Base-by-base conservation (phyloP, 2,797 vertebrate species). In the Parotocinclus haroldoi region DNA sequence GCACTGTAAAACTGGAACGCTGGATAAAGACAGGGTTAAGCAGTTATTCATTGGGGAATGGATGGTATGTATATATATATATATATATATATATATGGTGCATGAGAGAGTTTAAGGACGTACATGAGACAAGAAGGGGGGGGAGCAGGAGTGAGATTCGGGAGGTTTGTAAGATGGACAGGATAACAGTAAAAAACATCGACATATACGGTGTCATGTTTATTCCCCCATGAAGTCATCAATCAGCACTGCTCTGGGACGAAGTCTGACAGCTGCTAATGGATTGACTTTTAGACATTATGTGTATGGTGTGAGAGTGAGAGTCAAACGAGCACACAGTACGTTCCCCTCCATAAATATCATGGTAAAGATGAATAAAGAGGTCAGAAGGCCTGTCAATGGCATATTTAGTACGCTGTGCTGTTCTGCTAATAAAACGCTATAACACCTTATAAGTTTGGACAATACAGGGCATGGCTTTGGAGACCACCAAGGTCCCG, bases 171-270 rank as follows among this genome's bases (percentile, higher is more conserved):
- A 58, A 62, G 62, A 70, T 27, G 49, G 57, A 66, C 27, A 7
- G 16, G 51, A 19, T 73, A 66, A 77, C 56, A 77, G 69, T 57
- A 40, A 72, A 78, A 77, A 63, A 78, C 76, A 52, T 63, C 73
- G 77, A 83, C 76, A 76, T 67, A 75, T 51, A 82, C 79, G 81
- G 84, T 85, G 83, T 87, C 82, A 76, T 46, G 78, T 86, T 82
- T 83, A 85, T 78, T 89, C 87, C 84, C 88, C 75, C 68, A 86
- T 85, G 86, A 86, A 78, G 79, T 85, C 82, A 90, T 90, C 86
- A 87, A 90, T 90, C 88, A 88, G 74, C 36, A 3, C 71, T 42
- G 36, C 51, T 36, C 68, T 18, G 55, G 14, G 38, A n/a, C n/a
- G 66, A 38, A 52, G 59, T 72, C 79, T 84, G 84, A 85, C 88